A percentile compares a stretch with the other conserved stretches of the same genome.
phyloP scores from a whole-genome alignment of 2,113 vertebrate genomes.

The Entelurus aequoreus region DNA sequence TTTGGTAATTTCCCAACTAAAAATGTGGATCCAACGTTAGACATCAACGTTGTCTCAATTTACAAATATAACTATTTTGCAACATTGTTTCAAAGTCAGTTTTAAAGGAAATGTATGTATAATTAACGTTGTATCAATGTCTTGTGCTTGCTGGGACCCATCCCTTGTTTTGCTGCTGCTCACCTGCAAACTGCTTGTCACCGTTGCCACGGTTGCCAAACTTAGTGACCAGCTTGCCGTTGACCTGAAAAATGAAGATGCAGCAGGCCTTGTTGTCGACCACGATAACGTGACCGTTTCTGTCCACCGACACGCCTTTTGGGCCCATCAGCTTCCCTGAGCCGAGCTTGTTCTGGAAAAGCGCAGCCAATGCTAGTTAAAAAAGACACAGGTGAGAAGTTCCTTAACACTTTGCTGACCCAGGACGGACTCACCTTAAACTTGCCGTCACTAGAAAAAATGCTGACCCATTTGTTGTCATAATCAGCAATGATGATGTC shows the following conservation, averaged over 20 bases:
- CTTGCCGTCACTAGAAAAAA: constrained; percentile 94
- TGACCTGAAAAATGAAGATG: constrained; percentile 94
- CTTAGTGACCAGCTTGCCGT: constrained; percentile 93
- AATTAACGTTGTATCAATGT: too few relatives aligned
- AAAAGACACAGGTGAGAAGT: neutral
- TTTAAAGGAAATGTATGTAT: too few relatives aligned
- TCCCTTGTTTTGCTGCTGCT: constrained; percentile 61
- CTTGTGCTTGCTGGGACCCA: too few relatives aligned
- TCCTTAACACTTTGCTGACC: too few relatives aligned
- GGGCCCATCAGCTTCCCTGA: constrained; percentile 97
- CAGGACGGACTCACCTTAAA: constrained; percentile 80
- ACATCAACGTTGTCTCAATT: too few relatives aligned
- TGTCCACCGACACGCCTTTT: constrained; percentile 93
- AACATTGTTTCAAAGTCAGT: too few relatives aligned
- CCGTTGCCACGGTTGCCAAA: constrained; percentile 95
- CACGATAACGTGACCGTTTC: constrained; percentile 93
- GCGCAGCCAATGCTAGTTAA: neutral
- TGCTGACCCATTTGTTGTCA: constrained; percentile 99
- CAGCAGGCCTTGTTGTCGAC: constrained; percentile 98
- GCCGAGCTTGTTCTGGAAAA: constrained; percentile 85
- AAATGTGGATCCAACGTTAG: too few relatives aligned
- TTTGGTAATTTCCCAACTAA: too few relatives aligned
- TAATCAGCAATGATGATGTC: constrained; percentile 98
- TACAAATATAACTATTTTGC: too few relatives aligned
- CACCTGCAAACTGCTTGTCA: constrained; percentile 99